Base-by-base conservation (phyloP, 2,888 invertebrate genomes). In the Orthosia gracilis region DNA sequence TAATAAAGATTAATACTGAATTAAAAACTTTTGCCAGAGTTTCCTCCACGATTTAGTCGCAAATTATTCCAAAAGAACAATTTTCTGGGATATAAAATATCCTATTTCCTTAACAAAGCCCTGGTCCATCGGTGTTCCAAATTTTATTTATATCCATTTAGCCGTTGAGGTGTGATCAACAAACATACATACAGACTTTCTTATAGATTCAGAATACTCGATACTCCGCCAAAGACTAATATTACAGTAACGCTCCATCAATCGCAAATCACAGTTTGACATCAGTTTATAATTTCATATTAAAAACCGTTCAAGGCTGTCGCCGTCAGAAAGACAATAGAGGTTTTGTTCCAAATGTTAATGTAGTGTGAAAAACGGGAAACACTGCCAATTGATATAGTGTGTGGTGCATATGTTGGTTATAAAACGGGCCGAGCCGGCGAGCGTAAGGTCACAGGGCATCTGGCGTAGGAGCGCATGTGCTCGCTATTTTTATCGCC, bases 381-480 rank as follows among this genome's bases (percentile, higher is more conserved):
- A 91, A 89, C 86, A 82, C 79, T 84, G 87, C 87, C 89, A 90
- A 92, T 93, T 92, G 93, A 92, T 92, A 92, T 90, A 91, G 90
- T 85, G 85, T 83, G 81, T 81, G 79, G 89, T 91, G 88, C 87
- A 90, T 91, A 90, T 91, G 80, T 68, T 54, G 59, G 81, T 58
- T 92, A 89, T 91, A 91, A 91, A 94, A 88, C 89, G 89, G 87
- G 86, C 90, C 82, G 87, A 45, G 52, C 79, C 54, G 79, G 11
- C 58, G 64, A 89, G 87, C 89, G 92, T 94, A 94, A 95, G 95
- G 94, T 96, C 95, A 92, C 94, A 94, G 94, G 96, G 96, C 96
- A 96, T 96, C 96, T 96, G 96, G 96, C 92, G 89, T 87, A 64
- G 85, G 85, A 88, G 85, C 90, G 91, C 94, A 94, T 94, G 93